These are phyloP conservation scores for Panagrolaimus sp. DNA, from an alignment of 1,140 invertebrate genomes.

Conservation along the genomic window DNA sequence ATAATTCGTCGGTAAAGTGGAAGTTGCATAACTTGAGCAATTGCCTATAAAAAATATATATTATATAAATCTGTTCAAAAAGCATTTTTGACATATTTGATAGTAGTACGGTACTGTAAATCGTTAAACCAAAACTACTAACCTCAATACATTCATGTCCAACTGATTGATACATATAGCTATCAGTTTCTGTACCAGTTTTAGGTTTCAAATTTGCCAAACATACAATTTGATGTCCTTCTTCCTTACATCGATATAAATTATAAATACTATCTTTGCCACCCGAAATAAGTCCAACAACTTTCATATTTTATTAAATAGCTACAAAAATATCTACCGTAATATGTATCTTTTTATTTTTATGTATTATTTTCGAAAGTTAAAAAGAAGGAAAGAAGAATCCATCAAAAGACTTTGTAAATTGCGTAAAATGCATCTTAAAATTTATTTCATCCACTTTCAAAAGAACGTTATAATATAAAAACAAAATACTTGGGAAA, in stretches of 20 bases:
- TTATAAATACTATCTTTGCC: slow-evolving; percentile 99
- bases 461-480: too few relatives aligned
- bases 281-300: slow-evolving; percentile 84
- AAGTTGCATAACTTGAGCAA: slow-evolving; percentile 81
- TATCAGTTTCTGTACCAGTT: slow-evolving; percentile 82
- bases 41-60: slow-evolving; percentile 22
- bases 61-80: not conserved
- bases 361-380: too few relatives aligned
- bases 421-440: too few relatives aligned
- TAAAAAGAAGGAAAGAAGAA: too few relatives aligned
- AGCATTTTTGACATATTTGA: too few relatives aligned
- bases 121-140: not conserved
- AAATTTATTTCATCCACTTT: too few relatives aligned
- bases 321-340: too few relatives aligned
- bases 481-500: too few relatives aligned
- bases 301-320: slow-evolving; percentile 71
- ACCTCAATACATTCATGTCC: slow-evolving; percentile 83
- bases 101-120: too few relatives aligned
- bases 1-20: slow-evolving; percentile 77
- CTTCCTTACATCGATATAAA: slow-evolving; percentile 91
- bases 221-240: slow-evolving; percentile 90
- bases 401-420: too few relatives aligned
- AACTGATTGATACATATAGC: slow-evolving; percentile 99
- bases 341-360: too few relatives aligned
- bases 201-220: slow-evolving; percentile 87